Percentiles rank a stretch among this genome's conserved stretches.
These are phyloP conservation scores for Bugulina stolonifera DNA, from an alignment of 2,888 invertebrate genomes.

Conservation along the genomic window DNA sequence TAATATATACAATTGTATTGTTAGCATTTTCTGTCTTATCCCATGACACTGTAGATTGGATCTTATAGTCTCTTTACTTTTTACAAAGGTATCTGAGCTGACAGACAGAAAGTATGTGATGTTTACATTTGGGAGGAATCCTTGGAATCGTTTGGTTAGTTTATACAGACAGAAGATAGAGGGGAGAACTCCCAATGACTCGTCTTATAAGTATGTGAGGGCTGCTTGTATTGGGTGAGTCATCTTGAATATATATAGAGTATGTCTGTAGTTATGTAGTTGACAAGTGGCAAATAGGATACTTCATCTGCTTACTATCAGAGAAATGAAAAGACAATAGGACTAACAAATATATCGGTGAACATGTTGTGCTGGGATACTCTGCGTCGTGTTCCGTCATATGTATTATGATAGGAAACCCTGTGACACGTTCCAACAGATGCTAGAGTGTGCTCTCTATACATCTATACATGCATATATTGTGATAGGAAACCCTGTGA, in stretches of 20 bases:
- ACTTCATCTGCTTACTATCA: no score
- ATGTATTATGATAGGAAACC: background rate
- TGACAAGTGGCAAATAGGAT: no score
- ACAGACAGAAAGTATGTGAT: background rate
- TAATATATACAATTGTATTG: no score
- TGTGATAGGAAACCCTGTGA: background rate
- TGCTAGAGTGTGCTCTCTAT: background rate
- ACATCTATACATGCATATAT: background rate
- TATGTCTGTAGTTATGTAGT: no score
- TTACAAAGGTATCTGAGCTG: background rate
- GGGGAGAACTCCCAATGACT: background rate
- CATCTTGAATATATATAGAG: no score
- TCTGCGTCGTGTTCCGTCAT: background rate
- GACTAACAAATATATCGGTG: background rate
- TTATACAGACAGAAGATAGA: conserved; percentile 23
- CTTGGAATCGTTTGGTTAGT: conserved; percentile 16
- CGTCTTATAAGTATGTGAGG: conserved; percentile 13
- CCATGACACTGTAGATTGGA: no score
- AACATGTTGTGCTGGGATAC: background rate
- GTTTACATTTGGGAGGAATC: conserved; percentile 14
- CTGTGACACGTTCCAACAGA: background rate
- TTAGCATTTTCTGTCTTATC: no score
- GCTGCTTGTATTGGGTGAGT: conserved; percentile 5
- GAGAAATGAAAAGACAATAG: no score
- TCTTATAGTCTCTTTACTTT: background rate